Evolutionary conservation across 2,113 vertebrate genomes (phyloP), one percentile per base, ranked within the genome.

Genomic region (Trogon surrucura): DNA sequence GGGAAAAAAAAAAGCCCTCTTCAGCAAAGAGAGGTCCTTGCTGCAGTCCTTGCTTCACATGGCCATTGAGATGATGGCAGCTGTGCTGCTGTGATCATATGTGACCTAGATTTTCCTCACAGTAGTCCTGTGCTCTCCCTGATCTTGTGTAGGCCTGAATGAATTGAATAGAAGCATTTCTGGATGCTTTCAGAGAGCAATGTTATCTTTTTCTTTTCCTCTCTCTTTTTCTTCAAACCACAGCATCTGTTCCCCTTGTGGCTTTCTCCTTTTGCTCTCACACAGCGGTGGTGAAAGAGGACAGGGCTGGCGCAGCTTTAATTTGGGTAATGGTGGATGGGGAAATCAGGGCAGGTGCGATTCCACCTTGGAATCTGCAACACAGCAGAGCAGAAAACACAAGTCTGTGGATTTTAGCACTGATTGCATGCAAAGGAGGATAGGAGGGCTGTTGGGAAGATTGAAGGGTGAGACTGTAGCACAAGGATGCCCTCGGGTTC

Each of bases 31-130:
- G 84, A 84, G 91, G 90, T 87, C 78, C 85, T 85, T 54, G 61
- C 91, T 84, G 88, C 79, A 88, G 82, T 88, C 85, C 93, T 80
- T 11, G 10, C 60, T 92, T 93, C 60, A 72, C 82, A 91, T 78
- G 91, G 92, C 89, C 88, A 89, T 94, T 85, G 82, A 86, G 85
- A 92, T 93, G 61, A 73, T 57, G 62, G 87, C 62, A 65, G 86
- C 77, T 80, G 84, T 79, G 90, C 90, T 86, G 71, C 91, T 94
- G 91, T 95, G 87, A 95, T 95, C 87, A 85, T 85, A 91, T 30
- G 73, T 94, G 96, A 97, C 89, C 92, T 95, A 95, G 90, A 95
- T 96, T 96, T 81, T 85, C 25, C 69, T 88, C 85, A 96, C 84
- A 56, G 80, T 87, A 84, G 41, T 92, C 90, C 88, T 82, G 60